A percentile compares a stretch with the other conserved stretches of the same genome.
Conservation (phyloP, 2,113 vertebrate species). For the Perccottus glenii region DNA sequence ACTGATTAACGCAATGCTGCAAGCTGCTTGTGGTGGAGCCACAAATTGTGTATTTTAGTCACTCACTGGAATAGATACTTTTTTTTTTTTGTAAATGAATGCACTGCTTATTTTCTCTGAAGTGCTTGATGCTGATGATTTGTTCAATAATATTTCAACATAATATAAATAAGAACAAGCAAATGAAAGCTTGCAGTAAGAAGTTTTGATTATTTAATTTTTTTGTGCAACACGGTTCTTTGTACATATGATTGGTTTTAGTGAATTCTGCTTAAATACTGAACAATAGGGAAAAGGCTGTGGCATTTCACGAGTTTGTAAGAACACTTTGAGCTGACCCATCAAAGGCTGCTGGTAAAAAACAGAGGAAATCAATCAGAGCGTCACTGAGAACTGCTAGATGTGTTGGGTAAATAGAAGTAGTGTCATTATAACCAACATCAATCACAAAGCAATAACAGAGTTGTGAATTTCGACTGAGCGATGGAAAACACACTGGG, state of each 20-base stretch:
- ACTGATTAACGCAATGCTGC: slow-evolving; percentile 54
- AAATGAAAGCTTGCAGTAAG: neutral
- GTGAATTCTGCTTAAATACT: slow-evolving; percentile 12
- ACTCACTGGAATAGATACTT: slow-evolving; percentile 59
- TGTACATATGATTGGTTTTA: slow-evolving; percentile 8
- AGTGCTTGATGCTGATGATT: too few relatives aligned
- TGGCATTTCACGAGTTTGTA: slow-evolving; percentile 49
- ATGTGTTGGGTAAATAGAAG: slow-evolving; percentile 49
- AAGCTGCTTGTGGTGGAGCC: slow-evolving; percentile 53
- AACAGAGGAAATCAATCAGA: slow-evolving; percentile 38
- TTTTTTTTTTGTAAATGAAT: slow-evolving; percentile 31
- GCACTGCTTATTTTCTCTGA: slow-evolving; percentile 20
- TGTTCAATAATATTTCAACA: too few relatives aligned
- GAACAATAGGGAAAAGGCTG: slow-evolving; percentile 35
- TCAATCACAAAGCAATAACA: slow-evolving; percentile 48
- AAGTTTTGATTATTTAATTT: neutral
- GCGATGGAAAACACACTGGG: slow-evolving; percentile 22
- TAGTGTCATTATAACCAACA: slow-evolving; percentile 39
- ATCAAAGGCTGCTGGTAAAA: slow-evolving; percentile 55
- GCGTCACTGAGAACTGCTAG: slow-evolving; percentile 15
- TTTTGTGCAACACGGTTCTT: neutral
- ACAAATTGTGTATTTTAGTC: slow-evolving; percentile 54
- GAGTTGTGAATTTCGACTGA: slow-evolving; percentile 42
- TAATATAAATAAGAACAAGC: too few relatives aligned
- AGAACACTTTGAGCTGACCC: slow-evolving; percentile 38